A percentile compares a stretch with the other conserved stretches of the same genome.
These are phyloP conservation scores for Teinopalpus imperialis DNA, from an alignment of 2,888 invertebrate species.

Conservation along the genomic window DNA sequence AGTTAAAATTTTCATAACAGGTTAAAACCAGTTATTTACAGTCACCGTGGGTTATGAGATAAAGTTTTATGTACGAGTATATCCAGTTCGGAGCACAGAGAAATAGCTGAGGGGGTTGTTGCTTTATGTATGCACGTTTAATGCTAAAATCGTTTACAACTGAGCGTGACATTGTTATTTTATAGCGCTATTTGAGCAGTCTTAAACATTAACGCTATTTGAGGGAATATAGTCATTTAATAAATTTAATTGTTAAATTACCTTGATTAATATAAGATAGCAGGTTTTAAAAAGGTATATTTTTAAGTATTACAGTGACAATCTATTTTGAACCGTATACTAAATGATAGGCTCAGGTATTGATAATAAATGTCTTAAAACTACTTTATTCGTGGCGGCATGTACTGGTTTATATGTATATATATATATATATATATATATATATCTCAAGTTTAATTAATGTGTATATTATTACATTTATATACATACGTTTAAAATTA, in stretches of 20 bases:
- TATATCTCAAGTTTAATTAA: too few species aligned
- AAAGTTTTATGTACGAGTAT: slow-evolving; percentile 45
- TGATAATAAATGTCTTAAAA: too few species aligned
- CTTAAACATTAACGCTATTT: slow-evolving; percentile 15
- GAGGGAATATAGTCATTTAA: neutral
- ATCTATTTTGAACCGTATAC: too few species aligned
- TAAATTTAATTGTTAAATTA: neutral
- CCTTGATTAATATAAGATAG: too few species aligned
- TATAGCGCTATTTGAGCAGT: slow-evolving; percentile 7
- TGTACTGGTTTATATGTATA: too few species aligned
- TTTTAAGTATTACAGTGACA: too few species aligned
- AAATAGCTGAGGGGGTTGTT: slow-evolving; percentile 9
- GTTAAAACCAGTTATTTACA: slow-evolving; percentile 17
- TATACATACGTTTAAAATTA: too few species aligned
- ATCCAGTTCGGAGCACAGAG: slow-evolving; percentile 28
- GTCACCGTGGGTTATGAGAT: slow-evolving; percentile 32
- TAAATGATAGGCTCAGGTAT: too few species aligned
- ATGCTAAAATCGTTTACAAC: slow-evolving; percentile 22
- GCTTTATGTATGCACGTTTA: slow-evolving; percentile 12
- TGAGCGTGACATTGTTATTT: slow-evolving; percentile 14
- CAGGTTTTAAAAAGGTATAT: too few species aligned
- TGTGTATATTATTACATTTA: too few species aligned
- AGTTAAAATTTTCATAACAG: neutral
- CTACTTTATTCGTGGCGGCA: too few species aligned
- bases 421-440: too few species aligned